Evolutionary conservation across 2,888 invertebrate genomes (phyloP).

Genomic region (Nemurella pictetii): DNA sequence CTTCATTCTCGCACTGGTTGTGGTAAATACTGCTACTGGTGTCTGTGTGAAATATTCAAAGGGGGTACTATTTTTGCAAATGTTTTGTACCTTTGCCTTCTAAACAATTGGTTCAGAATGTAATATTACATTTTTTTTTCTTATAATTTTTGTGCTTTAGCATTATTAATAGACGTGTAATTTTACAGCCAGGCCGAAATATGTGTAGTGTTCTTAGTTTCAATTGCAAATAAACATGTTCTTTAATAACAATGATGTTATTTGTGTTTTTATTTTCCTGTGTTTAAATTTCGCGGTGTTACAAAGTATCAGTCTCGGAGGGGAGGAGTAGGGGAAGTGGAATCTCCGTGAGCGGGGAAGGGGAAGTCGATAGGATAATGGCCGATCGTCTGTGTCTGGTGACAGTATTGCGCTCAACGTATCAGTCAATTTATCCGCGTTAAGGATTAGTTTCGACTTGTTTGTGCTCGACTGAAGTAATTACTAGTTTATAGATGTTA

Average conservation of each 20-base stretch:
- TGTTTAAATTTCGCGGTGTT: neutral
- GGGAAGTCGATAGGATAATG: conserved; percentile 26
- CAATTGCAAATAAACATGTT: conserved; percentile 39
- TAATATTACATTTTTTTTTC: conserved; percentile 34
- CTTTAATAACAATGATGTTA: conserved; percentile 34
- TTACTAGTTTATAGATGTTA: conserved; percentile 34
- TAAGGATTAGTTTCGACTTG: conserved; percentile 9
- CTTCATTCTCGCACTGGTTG: neutral
- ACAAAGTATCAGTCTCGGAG: neutral
- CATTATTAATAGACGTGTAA: conserved; percentile 38
- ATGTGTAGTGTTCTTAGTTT: conserved; percentile 39
- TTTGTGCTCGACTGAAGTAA: conserved; percentile 15
- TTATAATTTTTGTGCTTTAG: conserved; percentile 41
- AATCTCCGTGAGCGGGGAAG: neutral
- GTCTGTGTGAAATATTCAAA: conserved; percentile 43
- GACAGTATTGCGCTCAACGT: neutral
- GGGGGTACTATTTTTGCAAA: conserved; percentile 43
- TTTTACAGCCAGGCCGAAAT: conserved; percentile 40
- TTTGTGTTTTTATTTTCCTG: conserved; percentile 1
- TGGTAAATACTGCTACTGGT: conserved; percentile 29
- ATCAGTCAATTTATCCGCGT: conserved; percentile 1
- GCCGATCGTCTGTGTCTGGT: conserved; percentile 28
- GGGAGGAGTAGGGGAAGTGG: conserved; percentile 2
- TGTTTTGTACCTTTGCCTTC: conserved; percentile 43
- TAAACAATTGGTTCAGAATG: conserved; percentile 30